Conservation (phyloP, 2,888 invertebrate species). For the Candidula unifasciata region DNA sequence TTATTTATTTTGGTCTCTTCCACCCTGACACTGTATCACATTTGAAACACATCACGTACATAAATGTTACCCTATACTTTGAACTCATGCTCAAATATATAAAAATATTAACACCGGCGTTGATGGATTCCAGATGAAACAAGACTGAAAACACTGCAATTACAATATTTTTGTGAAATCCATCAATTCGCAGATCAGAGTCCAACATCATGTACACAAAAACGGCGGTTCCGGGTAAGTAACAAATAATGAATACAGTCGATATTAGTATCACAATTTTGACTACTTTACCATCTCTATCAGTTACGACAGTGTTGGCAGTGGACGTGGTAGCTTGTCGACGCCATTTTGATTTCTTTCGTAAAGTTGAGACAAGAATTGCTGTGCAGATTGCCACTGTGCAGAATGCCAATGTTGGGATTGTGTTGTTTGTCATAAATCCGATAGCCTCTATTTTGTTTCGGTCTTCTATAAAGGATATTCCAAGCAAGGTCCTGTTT, state of each 20-base stretch:
- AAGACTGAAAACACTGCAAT: neutral
- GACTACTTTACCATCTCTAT: neutral
- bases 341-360: conserved; percentile 17
- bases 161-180: neutral
- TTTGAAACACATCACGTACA: neutral
- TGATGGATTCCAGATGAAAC: conserved; percentile 20
- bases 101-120: conserved; percentile 12
- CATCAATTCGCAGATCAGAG: neutral
- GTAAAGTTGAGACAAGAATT: neutral
- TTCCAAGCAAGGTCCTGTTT: neutral
- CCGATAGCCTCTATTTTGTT: neutral
- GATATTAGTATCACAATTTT: conserved; percentile 33
- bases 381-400: neutral
- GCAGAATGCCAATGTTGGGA: neutral
- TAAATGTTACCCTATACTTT: conserved; percentile 1
- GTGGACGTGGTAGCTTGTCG: neutral
- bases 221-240: neutral
- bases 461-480: neutral
- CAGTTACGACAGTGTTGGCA: neutral
- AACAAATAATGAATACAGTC: conserved; percentile 1
- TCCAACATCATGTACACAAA: neutral
- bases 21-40: no score
- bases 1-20: no score
- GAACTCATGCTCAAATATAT: conserved; percentile 12
- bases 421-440: neutral